Percentiles rank a stretch among this genome's conserved stretches.
phyloP scores from a whole-genome alignment of 2,888 invertebrate genomes.

The Corythucha ciliata region DNA sequence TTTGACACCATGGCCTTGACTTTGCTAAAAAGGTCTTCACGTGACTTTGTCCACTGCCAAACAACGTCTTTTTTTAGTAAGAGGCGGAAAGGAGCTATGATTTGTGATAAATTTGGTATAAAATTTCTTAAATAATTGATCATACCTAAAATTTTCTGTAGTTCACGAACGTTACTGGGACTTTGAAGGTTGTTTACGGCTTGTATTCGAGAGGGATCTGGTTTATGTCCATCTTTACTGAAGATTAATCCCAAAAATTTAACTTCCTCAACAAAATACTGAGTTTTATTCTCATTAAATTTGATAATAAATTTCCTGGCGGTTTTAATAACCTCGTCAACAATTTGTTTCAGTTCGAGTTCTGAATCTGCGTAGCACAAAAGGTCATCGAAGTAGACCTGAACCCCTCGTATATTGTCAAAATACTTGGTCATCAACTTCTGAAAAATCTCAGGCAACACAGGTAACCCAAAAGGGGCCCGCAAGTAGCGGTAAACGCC shows the following conservation, averaged over 20 bases:
- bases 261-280: slow-evolving; percentile 18
- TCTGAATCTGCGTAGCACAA: slow-evolving; percentile 31
- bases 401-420: slow-evolving; percentile 30
- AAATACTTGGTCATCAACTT: slow-evolving; percentile 30
- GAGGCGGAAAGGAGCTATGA: no score
- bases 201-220: slow-evolving; percentile 10
- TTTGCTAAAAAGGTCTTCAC: no score
- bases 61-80: no score
- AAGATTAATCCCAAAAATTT: slow-evolving; percentile 22
- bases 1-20: no score
- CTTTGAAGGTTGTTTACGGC: slow-evolving; percentile 7
- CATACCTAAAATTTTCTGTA: slow-evolving; percentile 16
- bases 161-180: no score
- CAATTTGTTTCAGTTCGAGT: slow-evolving; percentile 31
- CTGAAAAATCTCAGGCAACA: slow-evolving; percentile 32
- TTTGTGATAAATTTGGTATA: no score
- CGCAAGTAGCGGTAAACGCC: slow-evolving; percentile 3
- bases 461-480: slow-evolving; percentile 15
- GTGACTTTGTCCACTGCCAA: no score
- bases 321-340: slow-evolving; percentile 29
- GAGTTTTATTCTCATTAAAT: slow-evolving; percentile 21
- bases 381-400: slow-evolving; percentile 37
- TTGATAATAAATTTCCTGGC: slow-evolving; percentile 23
- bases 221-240: slow-evolving; percentile 16
- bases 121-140: slow-evolving; percentile 13